Percentiles rank a stretch among this genome's conserved stretches.
phyloP scores from a whole-genome alignment of 2,113 vertebrate genomes.

The Fulica atra region DNA sequence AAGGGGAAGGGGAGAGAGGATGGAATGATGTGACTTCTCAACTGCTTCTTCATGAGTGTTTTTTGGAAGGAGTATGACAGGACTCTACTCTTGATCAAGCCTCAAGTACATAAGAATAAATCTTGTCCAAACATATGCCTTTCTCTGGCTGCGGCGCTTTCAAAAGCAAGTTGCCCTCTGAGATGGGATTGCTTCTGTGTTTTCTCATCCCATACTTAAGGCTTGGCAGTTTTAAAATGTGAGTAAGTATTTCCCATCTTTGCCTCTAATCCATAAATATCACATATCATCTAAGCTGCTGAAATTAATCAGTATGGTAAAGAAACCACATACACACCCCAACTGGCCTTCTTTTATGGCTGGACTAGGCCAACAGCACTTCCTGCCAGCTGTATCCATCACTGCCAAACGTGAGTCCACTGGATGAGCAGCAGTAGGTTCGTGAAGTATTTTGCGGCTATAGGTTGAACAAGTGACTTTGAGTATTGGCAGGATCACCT shows the following conservation, averaged over 20 bases:
- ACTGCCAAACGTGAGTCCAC: not conserved
- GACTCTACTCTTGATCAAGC: not conserved
- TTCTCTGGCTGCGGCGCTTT: not conserved
- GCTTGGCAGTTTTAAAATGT: not conserved
- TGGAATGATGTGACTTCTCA: not conserved
- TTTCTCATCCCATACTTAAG: constrained; percentile 29
- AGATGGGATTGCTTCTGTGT: not conserved
- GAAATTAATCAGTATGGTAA: constrained; percentile 2
- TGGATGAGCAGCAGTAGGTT: not conserved
- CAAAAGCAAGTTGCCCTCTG: not conserved
- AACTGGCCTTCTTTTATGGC: not conserved
- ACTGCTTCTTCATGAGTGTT: not conserved
- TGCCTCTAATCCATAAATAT: constrained; percentile 7
- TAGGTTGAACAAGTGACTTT: not conserved
- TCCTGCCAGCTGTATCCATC: not conserved
- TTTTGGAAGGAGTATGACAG: not conserved
- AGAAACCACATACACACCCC: constrained; percentile 11
- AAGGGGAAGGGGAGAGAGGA: not conserved
- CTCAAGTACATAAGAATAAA: not conserved
- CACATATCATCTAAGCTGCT: not conserved
- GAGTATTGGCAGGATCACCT: not conserved
- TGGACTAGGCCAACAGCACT: not conserved
- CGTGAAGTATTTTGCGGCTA: not conserved
- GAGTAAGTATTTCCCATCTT: constrained; percentile 8
- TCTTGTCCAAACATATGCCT: not conserved